These are phyloP conservation scores for Phaetusa simplex DNA, from an alignment of 2,113 vertebrate genomes.

Conservation along the genomic window DNA sequence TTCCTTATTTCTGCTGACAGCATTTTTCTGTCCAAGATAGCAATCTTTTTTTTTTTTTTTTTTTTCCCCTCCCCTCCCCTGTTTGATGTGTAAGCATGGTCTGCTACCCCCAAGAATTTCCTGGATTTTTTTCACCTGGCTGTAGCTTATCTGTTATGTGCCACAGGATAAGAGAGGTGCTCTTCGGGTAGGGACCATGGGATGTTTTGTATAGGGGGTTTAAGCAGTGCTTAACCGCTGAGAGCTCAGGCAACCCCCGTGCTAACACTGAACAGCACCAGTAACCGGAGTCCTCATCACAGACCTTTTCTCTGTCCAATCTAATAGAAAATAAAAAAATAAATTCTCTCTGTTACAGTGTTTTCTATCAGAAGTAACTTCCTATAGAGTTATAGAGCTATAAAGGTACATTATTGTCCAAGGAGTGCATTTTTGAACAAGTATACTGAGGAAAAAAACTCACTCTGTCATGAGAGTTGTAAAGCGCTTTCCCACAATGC, in stretches of 20 bases:
- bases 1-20: not conserved
- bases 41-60: accelerated
- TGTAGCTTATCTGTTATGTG: not conserved
- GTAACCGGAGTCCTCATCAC: not conserved
- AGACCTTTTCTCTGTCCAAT: not conserved
- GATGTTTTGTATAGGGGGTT: not conserved
- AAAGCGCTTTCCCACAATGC: not conserved
- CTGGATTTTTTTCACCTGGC: not conserved
- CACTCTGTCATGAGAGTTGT: not conserved
- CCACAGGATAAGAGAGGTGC: not conserved
- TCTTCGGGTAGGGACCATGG: not conserved
- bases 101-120: not conserved
- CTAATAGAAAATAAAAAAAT: not conserved
- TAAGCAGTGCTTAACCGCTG: not conserved
- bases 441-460: not conserved
- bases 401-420: not conserved
- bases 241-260: not conserved
- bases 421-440: not conserved
- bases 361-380: not conserved
- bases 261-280: not conserved
- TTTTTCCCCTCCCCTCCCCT: too few relatives aligned
- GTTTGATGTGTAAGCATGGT: not conserved
- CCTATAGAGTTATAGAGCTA: not conserved
- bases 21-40: not conserved
- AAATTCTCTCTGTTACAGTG: not conserved